Evolutionary conservation across 2,888 invertebrate genomes (phyloP), one percentile per base, ranked within the genome.

Genomic region (Acleris emargana): DNA sequence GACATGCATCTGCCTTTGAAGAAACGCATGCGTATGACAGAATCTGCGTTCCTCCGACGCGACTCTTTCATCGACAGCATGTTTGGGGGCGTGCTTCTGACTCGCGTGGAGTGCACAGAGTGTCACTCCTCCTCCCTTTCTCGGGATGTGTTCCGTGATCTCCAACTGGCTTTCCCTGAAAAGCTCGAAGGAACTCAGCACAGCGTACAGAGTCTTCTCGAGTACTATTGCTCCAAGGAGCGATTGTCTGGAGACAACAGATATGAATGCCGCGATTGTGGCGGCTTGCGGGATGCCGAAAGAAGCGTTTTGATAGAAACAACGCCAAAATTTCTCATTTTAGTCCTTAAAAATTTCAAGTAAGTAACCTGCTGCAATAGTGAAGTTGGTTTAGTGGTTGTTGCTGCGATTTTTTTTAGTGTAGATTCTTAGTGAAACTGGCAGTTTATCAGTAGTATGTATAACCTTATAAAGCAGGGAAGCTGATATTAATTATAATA

Each of bases 311-410:
- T 86, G 1, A 94, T 97, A 9, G 94, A 96, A 13, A 94, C 95
- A 60, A 94, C 96, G 5, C 97, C 97, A 0, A 94, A 95, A 52
- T 95, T 96, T 83, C 92, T 98, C 16, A 95, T 97, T 67, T 88
- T 97, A 3, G 97, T 97, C 0, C 84, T 97, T 13, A 96, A 97
- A 80, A 95, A 97, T 76, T 97, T 97, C 81, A 88, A 88, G 91
- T 91, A 69, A 88, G 91, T 79, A 94, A 94, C 11, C 13, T 1
- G 4, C 38, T 13, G 38, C 38, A 38, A 13, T 38, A 38, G 13
- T 38, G 3, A 13, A 13, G 38, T 38, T 13, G 32, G 32, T 32
- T 32, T 2, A 28, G 28, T 28, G 2, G 28, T 1, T 28, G 9
- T 28, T 28, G 28, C 9, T 9, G 28, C 28, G 28, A 9, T 28